These are phyloP conservation scores for Sebastes aleutianus DNA, from an alignment of 2,797 vertebrate species.

Conservation along the genomic window DNA sequence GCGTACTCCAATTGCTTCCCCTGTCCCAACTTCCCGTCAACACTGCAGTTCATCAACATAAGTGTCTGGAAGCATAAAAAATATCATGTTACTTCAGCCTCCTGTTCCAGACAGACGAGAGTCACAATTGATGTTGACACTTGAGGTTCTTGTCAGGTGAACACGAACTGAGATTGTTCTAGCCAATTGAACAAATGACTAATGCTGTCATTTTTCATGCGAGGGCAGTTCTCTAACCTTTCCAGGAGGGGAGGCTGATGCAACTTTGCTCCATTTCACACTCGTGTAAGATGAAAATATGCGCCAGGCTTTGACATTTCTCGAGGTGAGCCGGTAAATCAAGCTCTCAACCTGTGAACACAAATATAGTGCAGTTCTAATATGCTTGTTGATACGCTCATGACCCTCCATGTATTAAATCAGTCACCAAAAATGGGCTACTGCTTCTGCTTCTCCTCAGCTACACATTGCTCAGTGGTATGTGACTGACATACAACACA, in stretches of 20 bases:
- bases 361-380: conserved; percentile 18
- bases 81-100: not conserved
- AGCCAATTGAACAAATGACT: conserved; percentile 9
- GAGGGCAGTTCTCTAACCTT: conserved; percentile 23
- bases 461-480: conserved; percentile 28
- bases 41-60: not conserved
- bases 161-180: not conserved
- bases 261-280: conserved; percentile 48
- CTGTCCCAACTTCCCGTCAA: not conserved
- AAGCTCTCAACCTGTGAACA: conserved; percentile 32
- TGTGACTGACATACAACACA: conserved; percentile 28
- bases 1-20: not conserved
- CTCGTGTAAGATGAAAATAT: conserved; percentile 15
- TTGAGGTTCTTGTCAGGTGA: conserved; percentile 12
- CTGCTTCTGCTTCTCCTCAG: not conserved
- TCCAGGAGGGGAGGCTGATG: not conserved
- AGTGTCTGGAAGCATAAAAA: not conserved
- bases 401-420: conserved; percentile 33
- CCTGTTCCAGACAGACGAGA: not conserved
- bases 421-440: conserved; percentile 23
- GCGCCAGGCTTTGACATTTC: conserved; percentile 45
- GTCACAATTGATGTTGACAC: not conserved
- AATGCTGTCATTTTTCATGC: not conserved
- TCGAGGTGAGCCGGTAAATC: conserved; percentile 42
- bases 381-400: conserved; percentile 33